These are phyloP conservation scores for Leptoteleia sp. DNA, from an alignment of 1,140 invertebrate genomes.

Conservation along the genomic window DNA sequence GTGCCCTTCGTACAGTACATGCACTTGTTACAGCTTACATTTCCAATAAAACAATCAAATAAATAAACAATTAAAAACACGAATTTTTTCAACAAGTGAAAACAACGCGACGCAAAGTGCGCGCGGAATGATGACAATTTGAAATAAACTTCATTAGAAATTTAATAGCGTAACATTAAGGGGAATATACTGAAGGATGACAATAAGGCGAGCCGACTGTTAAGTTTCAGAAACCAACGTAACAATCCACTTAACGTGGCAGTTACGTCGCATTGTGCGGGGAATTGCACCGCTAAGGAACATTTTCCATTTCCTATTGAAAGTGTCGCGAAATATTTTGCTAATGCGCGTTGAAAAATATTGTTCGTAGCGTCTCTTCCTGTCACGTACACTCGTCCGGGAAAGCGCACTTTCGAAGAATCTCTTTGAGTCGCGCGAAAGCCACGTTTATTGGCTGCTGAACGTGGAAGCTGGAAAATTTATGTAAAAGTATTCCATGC, in stretches of 20 bases:
- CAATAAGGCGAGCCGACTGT: not conserved
- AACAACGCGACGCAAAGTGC: too few species aligned
- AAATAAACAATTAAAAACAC: too few species aligned
- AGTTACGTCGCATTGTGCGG: not conserved
- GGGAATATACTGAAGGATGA: not conserved
- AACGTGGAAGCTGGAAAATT: constrained; percentile 53
- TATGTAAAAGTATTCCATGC: constrained; percentile 59
- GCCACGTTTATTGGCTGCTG: constrained; percentile 56
- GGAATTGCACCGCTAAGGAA: constrained; percentile 1
- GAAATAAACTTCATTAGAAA: not conserved
- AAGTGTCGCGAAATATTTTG: constrained; percentile 38
- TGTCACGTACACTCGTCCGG: constrained; percentile 49
- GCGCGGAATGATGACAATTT: not conserved
- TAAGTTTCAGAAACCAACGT: not conserved
- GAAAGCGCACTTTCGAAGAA: constrained; percentile 46
- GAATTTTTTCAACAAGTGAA: too few species aligned
- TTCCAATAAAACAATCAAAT: too few species aligned
- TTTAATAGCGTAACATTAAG: not conserved
- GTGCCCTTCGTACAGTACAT: too few species aligned
- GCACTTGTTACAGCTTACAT: too few species aligned
- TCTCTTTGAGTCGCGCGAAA: constrained; percentile 55
- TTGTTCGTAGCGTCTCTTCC: constrained; percentile 40
- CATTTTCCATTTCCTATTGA: constrained; percentile 16
- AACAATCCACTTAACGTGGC: constrained; percentile 10
- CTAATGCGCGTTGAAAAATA: constrained; percentile 41